Base-by-base conservation (phyloP, 2,888 invertebrate species). In the Arge pagana region DNA sequence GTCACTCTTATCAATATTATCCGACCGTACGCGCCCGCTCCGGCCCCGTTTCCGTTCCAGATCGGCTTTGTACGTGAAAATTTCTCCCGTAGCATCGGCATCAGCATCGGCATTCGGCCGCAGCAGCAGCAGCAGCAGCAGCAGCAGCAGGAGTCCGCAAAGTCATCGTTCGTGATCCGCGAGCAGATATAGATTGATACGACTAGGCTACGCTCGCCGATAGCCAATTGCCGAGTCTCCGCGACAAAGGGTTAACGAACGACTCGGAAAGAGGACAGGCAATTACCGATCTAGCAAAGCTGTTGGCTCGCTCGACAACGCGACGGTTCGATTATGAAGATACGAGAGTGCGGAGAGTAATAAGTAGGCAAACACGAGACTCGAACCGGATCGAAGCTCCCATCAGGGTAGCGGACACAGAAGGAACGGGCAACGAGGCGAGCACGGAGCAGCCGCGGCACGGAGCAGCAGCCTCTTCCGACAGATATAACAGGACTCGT, bases 381-480 rank as follows among this genome's bases (percentile, higher is more conserved):
- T 7, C 7, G 28, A n/a, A 8, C 8, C 28, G 28, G 7, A 28
- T n/a, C 28, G n/a, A 28, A n/a, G 28, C 28, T 7, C 28, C 36
- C 42, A 28, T 54, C 48, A 39, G 35, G 24, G 39, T 43, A 42
- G 43, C 48, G 30, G 41, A 33, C 48, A 53, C 42, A 26, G 10
- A 10, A 24, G 26, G n/a, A n/a, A n/a, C n/a, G n/a, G n/a, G 24
- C 6, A 24, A 24, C 37, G 45, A 37, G 45, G 48, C 36, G 45
- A 45, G 45, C 30, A 28, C 16, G 23, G 16, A n/a, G 30, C 11
- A 11, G 18, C 24, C 36, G n/a, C 10, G 31, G 43, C 33, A 36
- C 51, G 52, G n/a, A 36, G 54, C 52, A 52, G 49, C 54, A 54
- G 54, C 54, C 54, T 53, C 54, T 56, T 56, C 52, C 54, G 53